Percentiles rank a stretch among this genome's conserved stretches.
Evolutionary conservation across 2,888 invertebrate species (phyloP).

Genomic region (Stratiomys singularior): DNA sequence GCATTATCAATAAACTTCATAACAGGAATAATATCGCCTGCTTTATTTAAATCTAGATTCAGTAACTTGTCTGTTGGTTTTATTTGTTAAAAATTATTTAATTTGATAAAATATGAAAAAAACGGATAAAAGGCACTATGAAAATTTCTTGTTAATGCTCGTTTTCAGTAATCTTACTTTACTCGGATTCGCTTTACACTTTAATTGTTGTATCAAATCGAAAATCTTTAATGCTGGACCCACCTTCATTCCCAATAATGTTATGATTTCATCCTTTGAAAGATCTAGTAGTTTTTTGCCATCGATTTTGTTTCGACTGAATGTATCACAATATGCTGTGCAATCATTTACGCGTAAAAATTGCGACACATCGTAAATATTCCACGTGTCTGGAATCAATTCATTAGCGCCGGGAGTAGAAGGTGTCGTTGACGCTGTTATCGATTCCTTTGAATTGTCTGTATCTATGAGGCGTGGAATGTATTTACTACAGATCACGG

Average conservation of each 20-base stretch:
- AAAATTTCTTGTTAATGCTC: conserved; percentile 72
- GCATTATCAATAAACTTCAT: too few species aligned
- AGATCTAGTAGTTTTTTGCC: conserved; percentile 83
- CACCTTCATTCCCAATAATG: conserved; percentile 90
- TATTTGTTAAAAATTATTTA: too few species aligned
- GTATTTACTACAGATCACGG: conserved; percentile 67
- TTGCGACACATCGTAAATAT: conserved; percentile 85
- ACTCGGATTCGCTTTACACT: conserved; percentile 72
- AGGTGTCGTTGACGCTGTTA: conserved; percentile 38
- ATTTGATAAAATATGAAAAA: too few species aligned
- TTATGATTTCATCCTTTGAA: conserved; percentile 90
- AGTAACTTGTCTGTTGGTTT: too few species aligned
- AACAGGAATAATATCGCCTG: too few species aligned
- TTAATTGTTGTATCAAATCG: conserved; percentile 91
- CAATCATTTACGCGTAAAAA: conserved; percentile 91
- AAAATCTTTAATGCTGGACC: conserved; percentile 94
- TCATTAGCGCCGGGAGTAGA: conserved; percentile 54
- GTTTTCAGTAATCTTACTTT: conserved; percentile 68
- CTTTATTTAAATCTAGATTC: too few species aligned
- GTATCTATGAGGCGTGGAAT: conserved; percentile 69
- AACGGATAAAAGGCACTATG: conserved; percentile 66
- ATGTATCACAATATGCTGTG: conserved; percentile 76
- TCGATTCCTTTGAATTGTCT: conserved; percentile 60
- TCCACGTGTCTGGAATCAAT: conserved; percentile 77
- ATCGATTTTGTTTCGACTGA: conserved; percentile 78